Evolutionary conservation across 2,797 vertebrate species (phyloP), one percentile per base, ranked within the genome.

Genomic region (Aselliscus stoliczkanus): DNA sequence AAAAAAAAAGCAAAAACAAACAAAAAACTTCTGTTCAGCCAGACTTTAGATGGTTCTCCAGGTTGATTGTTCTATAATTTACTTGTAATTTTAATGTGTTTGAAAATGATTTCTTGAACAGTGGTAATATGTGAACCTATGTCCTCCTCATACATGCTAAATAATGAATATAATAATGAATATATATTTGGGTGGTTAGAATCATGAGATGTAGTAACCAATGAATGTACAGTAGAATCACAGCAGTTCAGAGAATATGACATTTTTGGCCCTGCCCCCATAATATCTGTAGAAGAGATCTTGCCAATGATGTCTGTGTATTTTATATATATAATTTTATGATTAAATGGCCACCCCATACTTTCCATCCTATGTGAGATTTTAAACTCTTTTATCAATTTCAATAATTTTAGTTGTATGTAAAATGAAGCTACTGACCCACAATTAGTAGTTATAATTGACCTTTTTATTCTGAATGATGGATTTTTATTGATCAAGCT

Each of bases 301-400:
- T 14, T 10, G 10, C 10, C 21, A 60, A 0, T 69, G 58, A 50
- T 58, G 12, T 23, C 54, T 58, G 10, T 50, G 2, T 18, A 42
- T 56, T 93, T 85, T 69, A 10, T 47, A 62, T 75, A 42, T 42
- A 11, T n/a, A 87, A 0, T 31, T 86, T 86, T 88, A 4, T 52
- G 44, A 75, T 87, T 89, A 84, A 58, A 21, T 18, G 52, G 8
- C 20, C 29, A 84, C 8, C 8, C 14, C 25, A 82, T 2, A 44
- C 29, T 75, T 80, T 18, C 15, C 23, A 65, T n/a, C 6, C 47
- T 93, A 29, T 5, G 4, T 69, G 58, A 91, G 12, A 67, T 86
- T 87, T 89, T 67, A 95, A 92, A 62, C 84, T 91, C 9, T 77
- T 92, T 90, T 54, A 13, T 77, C 18, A 83, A 54, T 39, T 96